A percentile compares a stretch with the other conserved stretches of the same genome.
These are phyloP conservation scores for Amphiura filiformis DNA, from an alignment of 35 echinoderm and acorn worm genomes.

Conservation along the genomic window DNA sequence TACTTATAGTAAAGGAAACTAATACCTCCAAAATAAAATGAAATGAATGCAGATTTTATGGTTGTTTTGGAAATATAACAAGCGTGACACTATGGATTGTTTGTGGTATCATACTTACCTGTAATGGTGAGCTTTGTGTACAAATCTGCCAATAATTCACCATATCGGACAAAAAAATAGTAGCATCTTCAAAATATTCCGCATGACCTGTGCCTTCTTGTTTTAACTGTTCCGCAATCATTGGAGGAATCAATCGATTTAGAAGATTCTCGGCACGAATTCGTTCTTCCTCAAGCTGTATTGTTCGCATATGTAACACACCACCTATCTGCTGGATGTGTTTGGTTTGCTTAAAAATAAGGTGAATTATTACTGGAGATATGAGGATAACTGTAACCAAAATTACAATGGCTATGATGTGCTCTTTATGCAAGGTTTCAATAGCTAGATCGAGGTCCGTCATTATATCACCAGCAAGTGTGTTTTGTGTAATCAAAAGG, in stretches of 20 bases:
- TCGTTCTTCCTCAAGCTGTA: conserved; percentile 52
- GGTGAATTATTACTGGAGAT: conserved; percentile 30
- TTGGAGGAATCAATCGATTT: conserved; percentile 56
- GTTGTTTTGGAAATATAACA: too few species aligned
- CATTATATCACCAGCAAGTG: conserved; percentile 30
- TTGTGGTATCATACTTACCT: too few species aligned
- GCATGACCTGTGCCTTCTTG: conserved; percentile 24
- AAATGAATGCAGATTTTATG: too few species aligned
- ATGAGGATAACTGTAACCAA: conserved; percentile 24
- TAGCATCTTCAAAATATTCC: conserved; percentile 56
- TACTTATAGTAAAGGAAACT: too few species aligned
- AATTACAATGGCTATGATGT: not conserved
- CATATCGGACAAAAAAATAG: conserved; percentile 76
- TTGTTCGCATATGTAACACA: conserved; percentile 16
- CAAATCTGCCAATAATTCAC: conserved; percentile 59
- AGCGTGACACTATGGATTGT: too few species aligned
- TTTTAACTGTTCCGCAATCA: conserved; percentile 59
- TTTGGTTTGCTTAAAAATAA: conserved; percentile 30
- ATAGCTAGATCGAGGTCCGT: conserved; percentile 23
- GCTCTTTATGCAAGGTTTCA: not conserved
- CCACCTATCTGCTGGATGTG: conserved; percentile 34
- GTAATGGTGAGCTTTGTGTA: conserved; percentile 48
- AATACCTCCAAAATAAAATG: too few species aligned
- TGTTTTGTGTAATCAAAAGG: conserved; percentile 30
- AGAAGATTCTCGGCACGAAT: conserved; percentile 39